Evolutionary conservation across 2,113 vertebrate genomes (phyloP), one percentile per base, ranked within the genome.

Genomic region (Cepphus grylle): DNA sequence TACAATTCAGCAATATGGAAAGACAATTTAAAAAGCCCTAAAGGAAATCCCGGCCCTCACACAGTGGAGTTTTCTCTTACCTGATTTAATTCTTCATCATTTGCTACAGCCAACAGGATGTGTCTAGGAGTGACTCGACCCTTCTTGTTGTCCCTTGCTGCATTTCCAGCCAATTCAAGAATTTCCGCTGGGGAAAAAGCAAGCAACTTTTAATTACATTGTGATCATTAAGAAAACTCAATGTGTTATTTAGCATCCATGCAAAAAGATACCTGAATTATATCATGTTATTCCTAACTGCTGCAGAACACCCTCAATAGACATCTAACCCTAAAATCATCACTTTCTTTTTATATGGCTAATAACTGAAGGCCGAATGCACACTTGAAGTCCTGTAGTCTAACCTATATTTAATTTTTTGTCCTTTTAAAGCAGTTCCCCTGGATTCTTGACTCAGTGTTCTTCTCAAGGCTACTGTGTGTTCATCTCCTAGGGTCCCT

Each of bases 81-180:
- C 99, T 99, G 99, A 97, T 99, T 99, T 72, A 99, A 97, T 95
- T 99, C 99, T 97, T 99, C 99, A 30, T 99, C 99, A 1, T 99
- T 99, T 97, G 99, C 99, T 92, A 99, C 99, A 72, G 99, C 99
- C 96, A 99, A 98, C 81, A 99, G 98, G 97, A 99, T 99, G 98
- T 99, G 99, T 81, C 99, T 98, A 25, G 99, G 99, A 6, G 99
- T 99, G 93, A 99, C 99, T 49, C 99, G 99, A 42, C 99, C 99
- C 96, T 99, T 99, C 98, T 99, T 99, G 97, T 99, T 99, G 98
- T 99, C 99, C 96, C 99, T 98, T 32, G 99, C 99, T 55, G 99
- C 99, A 27, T 99, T 99, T 84, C 99, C 99, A 69, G 99, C 99
- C 98, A 99, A 90, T 98, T 99, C 99, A 96, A 99, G 97, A 97